Percentiles rank a stretch among this genome's conserved stretches.
phyloP scores from a whole-genome alignment of 1,140 invertebrate genomes.

The Dryas iulia region DNA sequence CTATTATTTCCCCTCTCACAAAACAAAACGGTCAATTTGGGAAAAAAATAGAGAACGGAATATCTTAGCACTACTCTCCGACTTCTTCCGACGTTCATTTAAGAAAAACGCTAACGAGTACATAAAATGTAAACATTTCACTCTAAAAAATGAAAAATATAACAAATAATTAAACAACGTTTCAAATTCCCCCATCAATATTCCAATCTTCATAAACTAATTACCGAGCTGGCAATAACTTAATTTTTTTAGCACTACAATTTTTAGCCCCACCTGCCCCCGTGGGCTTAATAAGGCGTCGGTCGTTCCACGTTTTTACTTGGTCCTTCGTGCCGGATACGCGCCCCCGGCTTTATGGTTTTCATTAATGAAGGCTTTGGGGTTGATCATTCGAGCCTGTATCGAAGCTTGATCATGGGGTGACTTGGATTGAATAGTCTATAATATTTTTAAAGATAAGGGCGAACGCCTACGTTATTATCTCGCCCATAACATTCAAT shows the following conservation, averaged over 20 bases:
- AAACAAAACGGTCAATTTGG: no score
- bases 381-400: constrained; percentile 67
- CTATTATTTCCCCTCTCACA: no score
- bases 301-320: constrained; percentile 65
- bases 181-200: constrained; percentile 36
- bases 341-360: constrained; percentile 66
- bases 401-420: constrained; percentile 63
- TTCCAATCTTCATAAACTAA: constrained; percentile 46
- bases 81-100: no score
- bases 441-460: constrained; percentile 47
- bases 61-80: no score
- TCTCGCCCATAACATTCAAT: constrained; percentile 36
- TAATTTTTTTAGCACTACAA: constrained; percentile 68
- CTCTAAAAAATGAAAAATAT: neutral
- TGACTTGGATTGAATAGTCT: constrained; percentile 50
- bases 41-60: no score
- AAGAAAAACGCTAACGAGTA: no score
- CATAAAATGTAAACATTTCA: no score
- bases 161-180: constrained; percentile 1
- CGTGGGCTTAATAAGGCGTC: constrained; percentile 70
- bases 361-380: constrained; percentile 74
- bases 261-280: constrained; percentile 64
- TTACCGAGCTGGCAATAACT: constrained; percentile 56
- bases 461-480: constrained; percentile 44
- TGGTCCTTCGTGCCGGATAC: constrained; percentile 57